These are phyloP conservation scores for Ladona fulva DNA, from an alignment of 1,140 invertebrate genomes.

Conservation along the genomic window DNA sequence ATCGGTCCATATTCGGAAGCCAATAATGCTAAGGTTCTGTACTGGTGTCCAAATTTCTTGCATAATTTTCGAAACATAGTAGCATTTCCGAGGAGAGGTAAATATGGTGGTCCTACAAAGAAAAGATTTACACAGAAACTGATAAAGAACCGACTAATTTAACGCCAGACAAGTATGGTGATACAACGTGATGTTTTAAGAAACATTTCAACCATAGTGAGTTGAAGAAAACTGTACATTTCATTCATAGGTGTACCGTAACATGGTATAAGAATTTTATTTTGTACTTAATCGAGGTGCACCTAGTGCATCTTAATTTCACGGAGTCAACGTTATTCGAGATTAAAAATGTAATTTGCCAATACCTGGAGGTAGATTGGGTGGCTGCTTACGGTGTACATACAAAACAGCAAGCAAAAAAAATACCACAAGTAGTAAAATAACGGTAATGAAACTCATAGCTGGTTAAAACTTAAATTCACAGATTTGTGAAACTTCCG, in stretches of 20 bases:
- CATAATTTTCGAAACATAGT: conserved; percentile 44
- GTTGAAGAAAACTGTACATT: no score
- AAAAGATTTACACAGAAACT: background rate
- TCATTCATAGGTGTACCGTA: background rate
- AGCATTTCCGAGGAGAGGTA: conserved; percentile 56
- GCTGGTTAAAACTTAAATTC: no score
- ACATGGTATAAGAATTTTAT: no score
- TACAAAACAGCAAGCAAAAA: background rate
- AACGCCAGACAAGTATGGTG: no score
- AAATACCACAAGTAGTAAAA: background rate
- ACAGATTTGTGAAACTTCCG: no score
- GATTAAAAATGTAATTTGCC: no score
- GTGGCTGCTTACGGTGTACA: background rate
- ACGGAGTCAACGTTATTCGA: no score
- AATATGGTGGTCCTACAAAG: conserved; percentile 52
- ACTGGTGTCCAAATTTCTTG: conserved; percentile 47
- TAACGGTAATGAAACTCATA: background rate
- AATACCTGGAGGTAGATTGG: background rate
- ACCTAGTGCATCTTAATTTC: no score
- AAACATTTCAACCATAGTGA: no score
- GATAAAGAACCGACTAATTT: background rate
- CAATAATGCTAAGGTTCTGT: conserved; percentile 48
- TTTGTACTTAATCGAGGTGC: no score
- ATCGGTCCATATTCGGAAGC: conserved; percentile 48
- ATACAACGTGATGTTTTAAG: no score